Conservation (phyloP, 2,113 vertebrate genomes). For the Pseudonaja textilis region DNA sequence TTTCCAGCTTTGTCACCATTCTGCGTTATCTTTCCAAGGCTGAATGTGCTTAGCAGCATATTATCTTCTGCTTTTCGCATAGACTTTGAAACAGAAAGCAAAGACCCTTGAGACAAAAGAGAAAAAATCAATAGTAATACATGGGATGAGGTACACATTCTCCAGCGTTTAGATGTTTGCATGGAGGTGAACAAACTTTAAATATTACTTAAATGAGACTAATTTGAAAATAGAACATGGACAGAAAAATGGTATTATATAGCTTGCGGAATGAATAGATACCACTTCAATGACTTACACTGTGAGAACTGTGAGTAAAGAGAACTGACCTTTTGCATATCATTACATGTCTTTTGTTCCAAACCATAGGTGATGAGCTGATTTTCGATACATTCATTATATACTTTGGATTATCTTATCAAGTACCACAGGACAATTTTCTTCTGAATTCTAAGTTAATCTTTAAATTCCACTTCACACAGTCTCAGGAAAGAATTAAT, state of each 20-base stretch:
- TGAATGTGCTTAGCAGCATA: conserved; percentile 67
- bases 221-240: conserved; percentile 23
- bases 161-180: conserved; percentile 30
- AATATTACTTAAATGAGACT: conserved; percentile 44
- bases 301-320: conserved; percentile 53
- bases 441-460: conserved; percentile 19
- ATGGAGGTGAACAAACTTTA: conserved; percentile 32
- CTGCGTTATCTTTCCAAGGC: conserved; percentile 63
- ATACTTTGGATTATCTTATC: conserved; percentile 53
- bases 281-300: conserved; percentile 61
- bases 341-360: conserved; percentile 56
- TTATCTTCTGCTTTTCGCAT: conserved; percentile 71
- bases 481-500: conserved; percentile 52
- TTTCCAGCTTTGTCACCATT: conserved; percentile 64
- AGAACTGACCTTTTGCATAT: conserved; percentile 54
- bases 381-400: conserved; percentile 46
- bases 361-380: conserved; percentile 43
- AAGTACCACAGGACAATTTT: conserved; percentile 44
- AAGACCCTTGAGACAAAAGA: conserved; percentile 80
- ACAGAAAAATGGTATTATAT: conserved; percentile 66
- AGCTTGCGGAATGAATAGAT: conserved; percentile 64
- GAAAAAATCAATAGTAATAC: conserved; percentile 73
- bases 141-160: conserved; percentile 71
- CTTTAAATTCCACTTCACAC: conserved; percentile 38
- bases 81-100: conserved; percentile 71